Conservation (phyloP, 1,140 invertebrate species). For the Anastrepha obliqua region DNA sequence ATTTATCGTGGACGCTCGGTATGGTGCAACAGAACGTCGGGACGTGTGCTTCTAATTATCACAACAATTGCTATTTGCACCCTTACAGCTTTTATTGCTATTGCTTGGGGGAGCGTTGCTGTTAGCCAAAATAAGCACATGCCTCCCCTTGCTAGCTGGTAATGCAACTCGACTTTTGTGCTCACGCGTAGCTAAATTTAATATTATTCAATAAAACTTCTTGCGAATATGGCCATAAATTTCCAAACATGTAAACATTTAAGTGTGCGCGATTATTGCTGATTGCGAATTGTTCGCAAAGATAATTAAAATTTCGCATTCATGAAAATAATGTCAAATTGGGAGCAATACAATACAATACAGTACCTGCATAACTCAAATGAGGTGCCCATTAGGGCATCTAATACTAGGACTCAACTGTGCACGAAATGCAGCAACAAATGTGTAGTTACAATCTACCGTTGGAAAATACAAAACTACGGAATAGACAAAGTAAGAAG, state of each 20-base stretch:
- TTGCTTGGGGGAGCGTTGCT: no score
- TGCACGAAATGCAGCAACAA: no score
- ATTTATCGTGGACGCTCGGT: background rate
- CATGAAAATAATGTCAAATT: background rate
- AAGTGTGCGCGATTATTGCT: background rate
- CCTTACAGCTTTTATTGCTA: background rate
- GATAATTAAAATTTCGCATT: slow-evolving; percentile 5
- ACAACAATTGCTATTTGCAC: background rate
- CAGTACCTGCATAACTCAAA: no score
- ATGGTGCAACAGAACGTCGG: background rate
- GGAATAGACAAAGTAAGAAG: no score
- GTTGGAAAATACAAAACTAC: no score
- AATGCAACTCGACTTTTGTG: no score
- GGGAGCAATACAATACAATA: no score
- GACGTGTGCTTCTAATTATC: slow-evolving; percentile 19
- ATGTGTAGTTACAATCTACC: no score
- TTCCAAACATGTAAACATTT: background rate
- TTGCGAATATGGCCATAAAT: background rate
- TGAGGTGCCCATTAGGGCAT: no score
- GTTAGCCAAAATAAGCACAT: no score
- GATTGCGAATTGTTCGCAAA: background rate
- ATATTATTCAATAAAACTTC: background rate
- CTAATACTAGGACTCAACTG: no score
- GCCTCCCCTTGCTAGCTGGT: no score
- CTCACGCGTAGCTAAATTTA: background rate